These are phyloP conservation scores for Casuarius casuarius DNA, from an alignment of 2,113 vertebrate genomes.

Conservation along the genomic window DNA sequence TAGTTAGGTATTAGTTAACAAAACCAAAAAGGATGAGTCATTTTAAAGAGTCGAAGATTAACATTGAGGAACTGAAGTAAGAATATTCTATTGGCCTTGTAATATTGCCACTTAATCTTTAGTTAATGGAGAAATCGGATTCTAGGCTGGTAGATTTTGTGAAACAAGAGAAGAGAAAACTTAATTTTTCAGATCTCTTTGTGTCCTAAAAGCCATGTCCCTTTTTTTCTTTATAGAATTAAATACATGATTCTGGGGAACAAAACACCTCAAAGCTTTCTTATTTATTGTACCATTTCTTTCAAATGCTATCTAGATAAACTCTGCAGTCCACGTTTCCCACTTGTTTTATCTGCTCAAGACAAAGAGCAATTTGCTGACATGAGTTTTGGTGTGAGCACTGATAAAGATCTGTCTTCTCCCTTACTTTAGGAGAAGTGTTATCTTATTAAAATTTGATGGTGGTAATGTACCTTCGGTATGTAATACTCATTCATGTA, in stretches of 20 bases:
- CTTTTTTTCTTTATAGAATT: background rate
- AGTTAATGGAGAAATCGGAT: background rate
- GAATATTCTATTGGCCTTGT: background rate
- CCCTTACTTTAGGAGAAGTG: background rate
- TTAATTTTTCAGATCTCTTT: background rate
- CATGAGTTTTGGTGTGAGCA: background rate
- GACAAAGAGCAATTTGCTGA: background rate
- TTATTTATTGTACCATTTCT: rapidly evolving
- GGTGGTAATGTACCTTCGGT: background rate
- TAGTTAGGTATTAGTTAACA: background rate
- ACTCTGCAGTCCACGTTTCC: background rate
- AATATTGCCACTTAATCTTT: background rate
- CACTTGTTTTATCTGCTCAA: background rate
- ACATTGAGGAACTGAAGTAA: background rate
- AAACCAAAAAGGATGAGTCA: background rate
- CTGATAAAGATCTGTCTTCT: background rate
- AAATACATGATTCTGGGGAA: rapidly evolving
- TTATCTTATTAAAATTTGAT: background rate
- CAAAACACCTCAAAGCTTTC: background rate
- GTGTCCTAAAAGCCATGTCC: background rate
- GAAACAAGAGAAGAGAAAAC: background rate
- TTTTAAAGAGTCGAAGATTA: background rate
- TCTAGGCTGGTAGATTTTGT: background rate
- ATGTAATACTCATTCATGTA: background rate
- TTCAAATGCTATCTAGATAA: background rate